phyloP scores from a whole-genome alignment of 2,113 vertebrate species.

The Crotalus helleri region DNA sequence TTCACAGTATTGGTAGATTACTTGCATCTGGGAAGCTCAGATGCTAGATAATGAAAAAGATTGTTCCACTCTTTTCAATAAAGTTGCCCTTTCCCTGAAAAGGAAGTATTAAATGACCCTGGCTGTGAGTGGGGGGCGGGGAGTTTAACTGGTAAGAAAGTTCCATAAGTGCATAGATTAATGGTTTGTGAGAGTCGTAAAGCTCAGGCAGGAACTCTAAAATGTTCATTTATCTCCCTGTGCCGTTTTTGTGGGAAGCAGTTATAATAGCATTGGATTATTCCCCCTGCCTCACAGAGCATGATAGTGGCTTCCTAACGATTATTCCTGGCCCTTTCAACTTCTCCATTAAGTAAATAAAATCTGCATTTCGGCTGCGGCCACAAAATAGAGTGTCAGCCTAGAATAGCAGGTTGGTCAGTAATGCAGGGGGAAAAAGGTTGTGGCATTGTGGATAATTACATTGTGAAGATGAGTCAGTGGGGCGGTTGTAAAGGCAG shows the following conservation, averaged over 20 bases:
- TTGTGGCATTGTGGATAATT: neutral
- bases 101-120: slow-evolving; percentile 68
- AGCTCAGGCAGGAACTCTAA: slow-evolving; percentile 40
- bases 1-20: slow-evolving; percentile 63
- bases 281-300: neutral
- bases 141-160: slow-evolving; percentile 59
- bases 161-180: slow-evolving; percentile 61
- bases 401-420: neutral
- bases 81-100: slow-evolving; percentile 48
- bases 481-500: neutral
- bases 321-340: neutral
- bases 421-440: neutral
- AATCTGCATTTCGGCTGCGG: neutral
- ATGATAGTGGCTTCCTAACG: neutral
- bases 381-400: neutral
- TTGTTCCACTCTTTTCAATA: slow-evolving; percentile 67
- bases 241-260: slow-evolving; percentile 32
- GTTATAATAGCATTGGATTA: slow-evolving; percentile 35
- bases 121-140: slow-evolving; percentile 46
- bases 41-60: slow-evolving; percentile 64
- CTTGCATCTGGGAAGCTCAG: slow-evolving; percentile 64
- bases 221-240: slow-evolving; percentile 40
- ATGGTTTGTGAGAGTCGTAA: slow-evolving; percentile 31
- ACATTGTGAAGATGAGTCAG: neutral
- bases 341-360: neutral